Percentiles rank a stretch among this genome's conserved stretches.
These are phyloP conservation scores for Drosophila repletoides DNA, from an alignment of 1,140 invertebrate genomes.

Conservation along the genomic window DNA sequence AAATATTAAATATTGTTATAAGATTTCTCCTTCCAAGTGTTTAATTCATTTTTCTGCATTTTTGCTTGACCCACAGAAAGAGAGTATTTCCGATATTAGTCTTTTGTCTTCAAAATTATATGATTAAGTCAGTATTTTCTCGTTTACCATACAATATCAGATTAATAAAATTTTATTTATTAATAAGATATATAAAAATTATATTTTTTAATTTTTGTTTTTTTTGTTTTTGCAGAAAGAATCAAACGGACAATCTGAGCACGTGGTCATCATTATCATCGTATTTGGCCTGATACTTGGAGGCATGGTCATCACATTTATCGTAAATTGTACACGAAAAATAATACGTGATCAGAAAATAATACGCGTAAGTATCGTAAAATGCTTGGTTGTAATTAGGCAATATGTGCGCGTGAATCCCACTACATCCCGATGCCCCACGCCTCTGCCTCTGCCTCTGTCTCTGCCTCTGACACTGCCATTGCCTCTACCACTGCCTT, in stretches of 20 bases:
- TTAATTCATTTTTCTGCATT: no score
- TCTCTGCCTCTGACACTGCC: conserved; percentile 27
- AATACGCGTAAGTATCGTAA: conserved; percentile 87
- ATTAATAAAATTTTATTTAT: no score
- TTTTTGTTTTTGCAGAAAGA: conserved; percentile 42
- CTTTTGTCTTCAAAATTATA: no score
- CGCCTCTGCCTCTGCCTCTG: conserved; percentile 24
- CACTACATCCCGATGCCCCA: neutral
- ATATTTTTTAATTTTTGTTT: neutral
- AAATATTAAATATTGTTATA: no score
- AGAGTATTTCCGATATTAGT: no score
- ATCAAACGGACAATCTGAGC: conserved; percentile 83
- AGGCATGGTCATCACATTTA: conserved; percentile 93
- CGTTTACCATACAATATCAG: no score
- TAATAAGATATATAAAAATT: no score
- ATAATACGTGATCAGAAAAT: conserved; percentile 92
- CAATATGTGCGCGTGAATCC: conserved; percentile 1
- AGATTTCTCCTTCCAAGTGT: no score
- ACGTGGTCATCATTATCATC: conserved; percentile 94
- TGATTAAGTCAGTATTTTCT: no score
- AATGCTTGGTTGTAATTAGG: conserved; percentile 22
- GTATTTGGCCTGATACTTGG: conserved; percentile 93
- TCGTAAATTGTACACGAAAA: conserved; percentile 93
- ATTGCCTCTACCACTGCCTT: conserved; percentile 3
- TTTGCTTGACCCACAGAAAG: no score